Base-by-base conservation (phyloP, 2,888 invertebrate species). In the Hedychridium roseum region DNA sequence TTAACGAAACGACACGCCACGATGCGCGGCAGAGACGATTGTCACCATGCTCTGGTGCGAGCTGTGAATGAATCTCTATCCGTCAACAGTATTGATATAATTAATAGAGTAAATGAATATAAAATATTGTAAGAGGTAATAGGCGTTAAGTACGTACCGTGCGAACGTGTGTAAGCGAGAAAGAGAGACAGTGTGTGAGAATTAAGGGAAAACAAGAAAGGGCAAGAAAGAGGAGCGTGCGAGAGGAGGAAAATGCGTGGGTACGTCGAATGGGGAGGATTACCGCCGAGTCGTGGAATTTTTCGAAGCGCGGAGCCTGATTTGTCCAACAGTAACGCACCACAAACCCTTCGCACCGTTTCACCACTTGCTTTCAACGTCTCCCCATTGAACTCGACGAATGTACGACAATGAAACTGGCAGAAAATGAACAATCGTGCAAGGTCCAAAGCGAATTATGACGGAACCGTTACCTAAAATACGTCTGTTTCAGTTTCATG, bases 1-100 rank as follows among this genome's bases (percentile, higher is more conserved):
- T n/a, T n/a, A n/a, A 60, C 60, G 50, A 60, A 58, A 57, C 60
- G 48, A 53, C 64, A 71, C 59, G 67, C 66, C 62, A 70, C 66
- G 58, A n/a, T n/a, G n/a, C 69, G 69, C 68, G 68, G 58, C 67
- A 73, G 67, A 65, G 72, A 76, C 71, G 70, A 70, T 72, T 48
- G 42, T 57, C 57, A 30, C 44, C 63, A n/a, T 66, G 74, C 72
- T 74, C 71, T 74, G 71, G 52, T 64, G 70, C 72, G 71, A 74
- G 71, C 75, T 78, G 77, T 76, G 77, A 77, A 76, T 74, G 78
- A 78, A 78, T 78, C 78, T 78, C 78, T 78, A 78, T 78, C 78
- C 78, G 78, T 78, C 78, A 78, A 76, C 78, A 78, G 78, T 78
- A 78, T 78, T 78, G 76, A 77, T 78, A 78, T 78, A 76, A 78